phyloP scores from a whole-genome alignment of 30 jellyfish, hydroid and myxozoan genomes.

The Turritopsis dohrnii region DNA sequence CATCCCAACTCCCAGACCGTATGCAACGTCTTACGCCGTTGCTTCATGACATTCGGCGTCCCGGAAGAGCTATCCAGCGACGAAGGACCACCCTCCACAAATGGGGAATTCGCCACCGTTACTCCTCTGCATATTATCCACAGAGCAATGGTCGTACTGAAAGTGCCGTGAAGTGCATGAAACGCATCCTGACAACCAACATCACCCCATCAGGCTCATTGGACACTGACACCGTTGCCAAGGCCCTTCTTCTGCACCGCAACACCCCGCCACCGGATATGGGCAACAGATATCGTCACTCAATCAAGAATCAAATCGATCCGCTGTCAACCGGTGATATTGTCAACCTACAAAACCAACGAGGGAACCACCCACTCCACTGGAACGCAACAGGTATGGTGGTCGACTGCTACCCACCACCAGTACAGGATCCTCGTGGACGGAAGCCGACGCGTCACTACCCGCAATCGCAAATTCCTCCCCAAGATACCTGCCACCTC shows the following conservation, averaged over 20 bases:
- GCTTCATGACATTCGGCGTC: not conserved
- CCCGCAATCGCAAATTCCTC: too few relatives aligned
- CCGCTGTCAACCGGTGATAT: too few relatives aligned
- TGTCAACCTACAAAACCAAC: too few relatives aligned
- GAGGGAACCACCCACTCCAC: too few relatives aligned
- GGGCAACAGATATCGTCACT: too few relatives aligned
- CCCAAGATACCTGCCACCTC: not conserved
- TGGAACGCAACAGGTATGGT: too few relatives aligned
- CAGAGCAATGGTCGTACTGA: not conserved
- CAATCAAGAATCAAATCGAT: too few relatives aligned
- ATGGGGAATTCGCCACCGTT: not conserved
- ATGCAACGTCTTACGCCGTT: not conserved
- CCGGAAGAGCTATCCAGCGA: not conserved
- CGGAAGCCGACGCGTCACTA: too few relatives aligned
- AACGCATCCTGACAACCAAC: not conserved
- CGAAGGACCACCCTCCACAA: not conserved
- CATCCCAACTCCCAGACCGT: not conserved
- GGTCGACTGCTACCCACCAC: too few relatives aligned
- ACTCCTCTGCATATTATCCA: not conserved
- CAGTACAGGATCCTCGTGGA: too few relatives aligned
- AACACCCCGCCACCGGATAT: not conserved
- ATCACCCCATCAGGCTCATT: not conserved
- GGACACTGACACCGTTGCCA: not conserved
- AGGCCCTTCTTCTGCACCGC: not conserved
- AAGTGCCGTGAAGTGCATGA: not conserved